Conservation (phyloP, 1,140 invertebrate genomes). For the Brachionus calyciflorus region DNA sequence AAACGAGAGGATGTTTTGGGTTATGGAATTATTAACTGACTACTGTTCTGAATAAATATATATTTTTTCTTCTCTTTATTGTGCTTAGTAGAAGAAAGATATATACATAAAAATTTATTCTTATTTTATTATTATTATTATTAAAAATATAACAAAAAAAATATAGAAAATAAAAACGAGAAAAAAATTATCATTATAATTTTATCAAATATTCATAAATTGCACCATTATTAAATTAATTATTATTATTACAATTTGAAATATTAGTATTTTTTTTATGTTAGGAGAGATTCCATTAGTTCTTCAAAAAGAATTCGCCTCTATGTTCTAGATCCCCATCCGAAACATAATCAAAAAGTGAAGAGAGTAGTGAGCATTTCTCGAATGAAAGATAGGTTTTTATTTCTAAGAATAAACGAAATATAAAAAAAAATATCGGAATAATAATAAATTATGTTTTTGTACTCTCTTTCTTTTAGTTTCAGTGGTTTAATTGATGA, state of each 20-base stretch:
- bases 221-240: slow-evolving; percentile 38
- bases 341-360: not conserved
- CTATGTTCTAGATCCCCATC: slow-evolving; percentile 4
- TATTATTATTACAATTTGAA: slow-evolving; percentile 39
- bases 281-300: not conserved
- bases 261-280: not conserved
- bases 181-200: slow-evolving; percentile 41
- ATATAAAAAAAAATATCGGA: no score
- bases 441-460: no score
- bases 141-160: no score
- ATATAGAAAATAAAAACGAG: slow-evolving; percentile 13
- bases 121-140: slow-evolving; percentile 42
- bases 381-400: no score
- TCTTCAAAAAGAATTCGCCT: slow-evolving; percentile 18
- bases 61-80: no score
- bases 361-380: not conserved
- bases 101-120: slow-evolving; percentile 36
- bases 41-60: slow-evolving; percentile 32
- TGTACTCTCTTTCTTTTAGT: no score
- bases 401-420: no score
- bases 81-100: not conserved
- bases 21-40: slow-evolving; percentile 17
- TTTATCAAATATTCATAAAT: slow-evolving; percentile 44
- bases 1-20: no score
- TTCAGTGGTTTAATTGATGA: not conserved